Evolutionary conservation across 53 echinoderm and acorn worm species (phyloP).

Genomic region (Mesocentrotus franciscanus): DNA sequence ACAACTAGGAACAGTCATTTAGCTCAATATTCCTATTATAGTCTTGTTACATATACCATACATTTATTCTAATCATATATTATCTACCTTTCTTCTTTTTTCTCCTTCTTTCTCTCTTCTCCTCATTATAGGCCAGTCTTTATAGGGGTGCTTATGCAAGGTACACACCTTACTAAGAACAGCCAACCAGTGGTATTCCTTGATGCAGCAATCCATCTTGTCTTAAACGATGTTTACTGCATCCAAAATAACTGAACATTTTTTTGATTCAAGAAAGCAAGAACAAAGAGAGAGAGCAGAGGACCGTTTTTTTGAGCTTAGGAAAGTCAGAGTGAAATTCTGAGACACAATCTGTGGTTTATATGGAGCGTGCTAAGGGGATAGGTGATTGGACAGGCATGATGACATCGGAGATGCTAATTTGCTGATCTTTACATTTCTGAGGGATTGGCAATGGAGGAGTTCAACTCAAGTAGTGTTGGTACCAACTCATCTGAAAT

Average conservation of each 20-base stretch:
- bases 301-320: background rate
- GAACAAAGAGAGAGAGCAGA: conserved; percentile 54
- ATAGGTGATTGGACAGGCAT: background rate
- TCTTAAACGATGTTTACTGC: conserved; percentile 2
- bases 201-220: background rate
- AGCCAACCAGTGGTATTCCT: conserved; percentile 42
- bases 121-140: conserved; percentile 80
- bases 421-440: conserved; percentile 6
- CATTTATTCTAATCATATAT: background rate
- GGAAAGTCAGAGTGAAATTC: background rate
- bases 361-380: background rate
- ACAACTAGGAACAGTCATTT: too few species aligned
- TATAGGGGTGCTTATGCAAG: conserved; percentile 95
- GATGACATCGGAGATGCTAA: conserved; percentile 1
- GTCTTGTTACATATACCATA: background rate
- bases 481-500: background rate
- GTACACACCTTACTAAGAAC: conserved; percentile 87
- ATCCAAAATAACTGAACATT: conserved; percentile 49
- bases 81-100: background rate
- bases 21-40: too few species aligned
- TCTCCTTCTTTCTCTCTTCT: background rate
- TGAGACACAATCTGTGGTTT: background rate
- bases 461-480: conserved; percentile 16
- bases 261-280: conserved; percentile 38
- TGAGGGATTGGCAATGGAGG: background rate